Evolutionary conservation across 2,113 vertebrate genomes (phyloP), one percentile per base, ranked within the genome.

Genomic region (Passer domesticus): DNA sequence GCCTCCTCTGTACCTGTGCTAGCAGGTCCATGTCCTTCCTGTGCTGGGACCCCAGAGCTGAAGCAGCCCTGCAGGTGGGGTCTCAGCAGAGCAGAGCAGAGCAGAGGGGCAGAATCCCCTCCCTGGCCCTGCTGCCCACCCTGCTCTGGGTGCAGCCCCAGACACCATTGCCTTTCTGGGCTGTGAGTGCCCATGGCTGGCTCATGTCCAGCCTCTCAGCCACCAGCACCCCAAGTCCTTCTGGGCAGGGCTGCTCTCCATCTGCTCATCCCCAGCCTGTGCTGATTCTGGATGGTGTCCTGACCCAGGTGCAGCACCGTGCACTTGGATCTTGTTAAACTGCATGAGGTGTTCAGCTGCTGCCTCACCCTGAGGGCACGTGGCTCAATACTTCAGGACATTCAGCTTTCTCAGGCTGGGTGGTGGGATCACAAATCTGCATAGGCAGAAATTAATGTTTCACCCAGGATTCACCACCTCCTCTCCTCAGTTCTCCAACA

Each of bases 171-270:
- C 0, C 18, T 55, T 27, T 1, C 63, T 69, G 70, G 46, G 21
- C 3, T 47, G 17, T 0, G 2, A 68, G 24, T 7, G 14, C 53
- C 0, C 39, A 3, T 15, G 3, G 24, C 55, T 31, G n/a, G 24
- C 17, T 41, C n/a, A 19, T 15, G 47, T 13, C n/a, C n/a, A 68
- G 24, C 31, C n/a, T 41, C 47, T 41, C 55, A 35, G 0, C 2
- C 62, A 60, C 20, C 39, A 41, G 39, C 47, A 62, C 1, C 30
- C 3, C n/a, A 46, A 43, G 30, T 11, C n/a, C 11, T 39, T 10
- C 62, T 62, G 0, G 0, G 5, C 55, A 53, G 39, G n/a, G 30
- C n/a, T 68, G 24, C n/a, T 75, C 53, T 52, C 0, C 0, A 7
- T 25, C 68, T 67, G 15, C 11, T 39, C 60, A 60, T 30, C 24